Evolutionary conservation across 2,113 vertebrate species (phyloP).

Genomic region (Tricholaema leucomelas): DNA sequence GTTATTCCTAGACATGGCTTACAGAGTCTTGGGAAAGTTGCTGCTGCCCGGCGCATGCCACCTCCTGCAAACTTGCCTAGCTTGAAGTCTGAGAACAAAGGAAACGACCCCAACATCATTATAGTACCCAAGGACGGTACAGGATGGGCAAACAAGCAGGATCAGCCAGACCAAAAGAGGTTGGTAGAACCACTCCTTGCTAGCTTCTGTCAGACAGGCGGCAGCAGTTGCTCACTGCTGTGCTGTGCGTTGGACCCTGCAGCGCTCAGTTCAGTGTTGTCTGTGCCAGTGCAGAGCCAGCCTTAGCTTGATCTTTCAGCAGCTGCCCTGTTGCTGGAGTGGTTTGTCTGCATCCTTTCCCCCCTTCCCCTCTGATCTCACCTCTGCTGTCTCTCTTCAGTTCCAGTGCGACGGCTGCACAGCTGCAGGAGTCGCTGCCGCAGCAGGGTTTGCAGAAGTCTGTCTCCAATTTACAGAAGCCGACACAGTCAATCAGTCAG

Average conservation of each 20-base stretch:
- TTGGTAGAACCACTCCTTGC: conserved; percentile 21
- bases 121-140: conserved; percentile 99
- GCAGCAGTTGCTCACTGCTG: neutral
- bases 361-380: neutral
- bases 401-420: conserved; percentile 93
- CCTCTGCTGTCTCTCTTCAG: conserved; percentile 64
- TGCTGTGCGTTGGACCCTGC: neutral
- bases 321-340: neutral
- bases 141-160: conserved; percentile 99
- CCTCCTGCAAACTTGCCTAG: conserved; percentile 99
- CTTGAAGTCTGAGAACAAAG: conserved; percentile 99
- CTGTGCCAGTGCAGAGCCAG: rapidly evolving
- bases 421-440: conserved; percentile 97
- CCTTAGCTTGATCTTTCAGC: neutral
- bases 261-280: neutral
- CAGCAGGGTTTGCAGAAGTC: conserved; percentile 99
- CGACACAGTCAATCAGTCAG: conserved; percentile 88
- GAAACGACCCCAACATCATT: conserved; percentile 99
- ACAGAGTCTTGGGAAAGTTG: conserved; percentile 99
- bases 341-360: neutral
- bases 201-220: neutral
- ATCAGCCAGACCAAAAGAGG: conserved; percentile 99
- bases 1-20: conserved; percentile 99
- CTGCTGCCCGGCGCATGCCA: conserved; percentile 98
- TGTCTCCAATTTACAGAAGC: conserved; percentile 99